Evolutionary conservation across 1,140 invertebrate genomes (phyloP).

Genomic region (Globodera rostochiensis): DNA sequence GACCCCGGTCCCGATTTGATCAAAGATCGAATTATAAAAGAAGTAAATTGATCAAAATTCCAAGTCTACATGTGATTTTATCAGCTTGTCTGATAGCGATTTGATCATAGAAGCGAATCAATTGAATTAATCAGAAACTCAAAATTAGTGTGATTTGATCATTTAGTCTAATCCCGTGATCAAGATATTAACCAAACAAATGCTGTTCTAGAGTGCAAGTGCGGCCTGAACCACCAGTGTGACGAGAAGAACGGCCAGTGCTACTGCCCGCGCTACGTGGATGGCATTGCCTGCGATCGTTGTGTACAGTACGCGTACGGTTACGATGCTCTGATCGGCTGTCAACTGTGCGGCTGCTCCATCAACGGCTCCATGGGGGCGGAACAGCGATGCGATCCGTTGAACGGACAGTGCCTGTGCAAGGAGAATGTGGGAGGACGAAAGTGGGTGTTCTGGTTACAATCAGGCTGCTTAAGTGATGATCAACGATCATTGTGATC

Average conservation of each 20-base stretch:
- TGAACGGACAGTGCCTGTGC: conserved; percentile 83
- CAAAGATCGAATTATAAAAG: too few species aligned
- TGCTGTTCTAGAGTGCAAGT: conserved; percentile 66
- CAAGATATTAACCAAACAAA: too few species aligned
- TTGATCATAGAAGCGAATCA: too few species aligned
- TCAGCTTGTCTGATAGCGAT: too few species aligned
- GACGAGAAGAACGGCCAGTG: conserved; percentile 69
- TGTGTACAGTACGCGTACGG: conserved; percentile 88
- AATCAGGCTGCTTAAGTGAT: too few species aligned
- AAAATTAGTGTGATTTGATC: too few species aligned
- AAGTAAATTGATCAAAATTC: too few species aligned
- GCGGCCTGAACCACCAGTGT: conserved; percentile 58
- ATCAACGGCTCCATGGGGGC: conserved; percentile 77
- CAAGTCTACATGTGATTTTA: too few species aligned
- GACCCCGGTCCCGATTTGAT: too few species aligned
- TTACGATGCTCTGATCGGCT: conserved; percentile 89
- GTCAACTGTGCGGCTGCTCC: conserved; percentile 86
- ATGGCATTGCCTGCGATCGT: conserved; percentile 79
- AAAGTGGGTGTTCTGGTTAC: conserved; percentile 73
- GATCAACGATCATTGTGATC: too few species aligned
- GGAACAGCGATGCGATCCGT: conserved; percentile 82
- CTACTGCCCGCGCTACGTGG: conserved; percentile 72
- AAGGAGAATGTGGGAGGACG: conserved; percentile 83
- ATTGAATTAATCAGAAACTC: too few species aligned
- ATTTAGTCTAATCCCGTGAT: too few species aligned